Base-by-base conservation (phyloP, 2,797 vertebrate species). In the Gastrophryne carolinensis region DNA sequence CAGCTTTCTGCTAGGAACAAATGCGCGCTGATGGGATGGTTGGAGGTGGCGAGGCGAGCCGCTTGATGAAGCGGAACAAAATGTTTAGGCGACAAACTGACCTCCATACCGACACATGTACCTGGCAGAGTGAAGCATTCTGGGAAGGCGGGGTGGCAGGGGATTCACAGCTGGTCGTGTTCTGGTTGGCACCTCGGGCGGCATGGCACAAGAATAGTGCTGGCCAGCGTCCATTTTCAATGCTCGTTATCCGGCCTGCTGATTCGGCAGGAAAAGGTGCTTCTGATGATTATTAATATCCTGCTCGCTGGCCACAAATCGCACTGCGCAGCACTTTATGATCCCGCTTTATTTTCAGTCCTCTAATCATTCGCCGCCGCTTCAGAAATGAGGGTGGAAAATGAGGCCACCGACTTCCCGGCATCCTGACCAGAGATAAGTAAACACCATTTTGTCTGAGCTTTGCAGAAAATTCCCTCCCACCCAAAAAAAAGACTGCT, bases 1-100 rank as follows among this genome's bases (percentile, higher is more conserved):
- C 80, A 81, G 85, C 85, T 84, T 85, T 84, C 83, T 83, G 79
- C 63, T 79, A 79, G 80, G 84, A 84, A 80, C 81, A 85, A 86
- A 79, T 74, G 78, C 72, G 72, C 68, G 81, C 80, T 81, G 79
- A 80, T 2, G 67, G 74, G 58, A 60, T 57, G 41, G 65, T 37
- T 49, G 5, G 49, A 80, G 62, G 72, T 69, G 77, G 82, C n/a
- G n/a, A n/a, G n/a, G n/a, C n/a, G n/a, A 79, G 63, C 73, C 81
- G 79, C 75, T 73, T 83, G 84, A 84, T 84, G 84, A 83, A 84
- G 81, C 82, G 79, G 82, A 81, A 81, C n/a, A 82, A 83, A 84
- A 84, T 0, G 80, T 83, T 82, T 63, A 78, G 81, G 79, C 78
- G 84, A 87, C 84, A 82, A 87, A 84, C 85, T 75, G 75, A 79